Evolutionary conservation across 2,888 invertebrate genomes (phyloP).

Genomic region (Epistrophella euchroma): DNA sequence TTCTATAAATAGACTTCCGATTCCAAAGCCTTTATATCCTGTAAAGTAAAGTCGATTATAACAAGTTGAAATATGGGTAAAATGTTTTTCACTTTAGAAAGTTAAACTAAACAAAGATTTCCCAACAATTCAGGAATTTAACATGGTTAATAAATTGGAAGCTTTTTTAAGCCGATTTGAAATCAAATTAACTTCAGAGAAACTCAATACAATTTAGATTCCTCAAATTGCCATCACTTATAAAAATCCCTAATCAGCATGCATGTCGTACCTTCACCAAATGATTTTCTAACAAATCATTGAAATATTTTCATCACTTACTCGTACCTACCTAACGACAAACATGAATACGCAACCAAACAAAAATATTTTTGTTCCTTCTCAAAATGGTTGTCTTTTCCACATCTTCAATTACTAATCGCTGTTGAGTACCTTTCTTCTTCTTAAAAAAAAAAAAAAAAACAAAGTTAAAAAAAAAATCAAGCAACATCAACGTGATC

Average conservation of each 20-base stretch:
- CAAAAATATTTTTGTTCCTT: background rate
- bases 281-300: slow-evolving; percentile 35
- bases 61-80: too few relatives aligned
- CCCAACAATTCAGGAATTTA: background rate
- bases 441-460: slow-evolving; percentile 9
- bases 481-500: slow-evolving; percentile 51
- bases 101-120: too few relatives aligned
- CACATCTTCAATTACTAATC: slow-evolving; percentile 66
- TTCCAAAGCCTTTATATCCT: too few relatives aligned
- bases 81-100: too few relatives aligned
- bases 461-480: slow-evolving; percentile 9
- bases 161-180: background rate
- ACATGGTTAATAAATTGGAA: background rate
- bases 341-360: background rate
- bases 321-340: background rate
- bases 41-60: too few relatives aligned
- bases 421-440: slow-evolving; percentile 13
- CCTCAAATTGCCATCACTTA: background rate
- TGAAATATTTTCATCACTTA: slow-evolving; percentile 22
- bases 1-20: too few relatives aligned
- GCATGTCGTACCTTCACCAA: background rate
- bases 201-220: background rate
- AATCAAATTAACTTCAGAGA: background rate
- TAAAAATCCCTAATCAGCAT: slow-evolving; percentile 16
- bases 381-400: slow-evolving; percentile 33